These are phyloP conservation scores for Aix galericulata DNA, from an alignment of 2,113 vertebrate species.

Conservation along the genomic window DNA sequence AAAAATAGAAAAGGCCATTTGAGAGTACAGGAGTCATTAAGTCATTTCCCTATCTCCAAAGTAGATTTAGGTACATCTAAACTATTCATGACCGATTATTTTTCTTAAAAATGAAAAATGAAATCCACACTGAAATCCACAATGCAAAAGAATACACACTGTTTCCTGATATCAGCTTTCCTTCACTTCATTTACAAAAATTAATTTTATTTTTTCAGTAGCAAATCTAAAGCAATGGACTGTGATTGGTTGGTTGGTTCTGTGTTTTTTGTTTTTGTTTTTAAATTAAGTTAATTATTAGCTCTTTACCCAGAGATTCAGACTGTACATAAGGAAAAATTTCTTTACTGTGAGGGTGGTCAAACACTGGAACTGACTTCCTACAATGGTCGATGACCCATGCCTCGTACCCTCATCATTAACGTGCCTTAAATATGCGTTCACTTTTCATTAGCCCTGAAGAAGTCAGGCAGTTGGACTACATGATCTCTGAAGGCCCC, in stretches of 20 bases:
- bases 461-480: background rate
- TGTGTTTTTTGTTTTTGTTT: background rate
- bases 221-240: background rate
- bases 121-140: background rate
- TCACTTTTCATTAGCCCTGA: background rate
- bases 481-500: background rate
- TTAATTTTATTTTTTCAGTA: background rate
- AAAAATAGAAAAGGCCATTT: background rate
- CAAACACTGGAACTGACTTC: background rate
- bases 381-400: background rate
- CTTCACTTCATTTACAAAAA: background rate
- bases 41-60: background rate
- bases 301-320: background rate
- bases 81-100: background rate
- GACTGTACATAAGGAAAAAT: background rate
- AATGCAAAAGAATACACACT: background rate
- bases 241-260: background rate
- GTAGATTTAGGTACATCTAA: background rate
- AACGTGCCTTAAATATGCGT: background rate
- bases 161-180: background rate
- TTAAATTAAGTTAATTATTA: background rate
- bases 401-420: background rate
- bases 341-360: no score
- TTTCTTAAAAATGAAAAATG: background rate
- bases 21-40: background rate